phyloP scores from a whole-genome alignment of 2,888 invertebrate genomes.

The Macaria notata region DNA sequence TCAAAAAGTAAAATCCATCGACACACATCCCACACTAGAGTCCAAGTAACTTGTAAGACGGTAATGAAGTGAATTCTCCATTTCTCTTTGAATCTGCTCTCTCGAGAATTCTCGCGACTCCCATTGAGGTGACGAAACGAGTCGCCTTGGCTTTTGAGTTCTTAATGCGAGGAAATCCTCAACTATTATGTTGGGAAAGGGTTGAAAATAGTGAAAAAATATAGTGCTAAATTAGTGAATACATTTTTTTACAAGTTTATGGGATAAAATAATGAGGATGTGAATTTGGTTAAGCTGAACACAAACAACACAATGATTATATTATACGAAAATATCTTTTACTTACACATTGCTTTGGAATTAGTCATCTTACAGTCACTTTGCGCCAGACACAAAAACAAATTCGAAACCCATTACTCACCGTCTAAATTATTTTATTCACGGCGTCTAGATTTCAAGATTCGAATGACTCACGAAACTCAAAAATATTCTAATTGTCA shows the following conservation, averaged over 20 bases:
- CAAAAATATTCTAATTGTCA: neutral
- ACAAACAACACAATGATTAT: too few species aligned
- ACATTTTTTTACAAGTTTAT: too few species aligned
- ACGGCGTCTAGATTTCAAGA: constrained; percentile 23
- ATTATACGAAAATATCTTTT: too few species aligned
- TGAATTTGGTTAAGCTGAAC: neutral
- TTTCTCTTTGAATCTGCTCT: constrained; percentile 58
- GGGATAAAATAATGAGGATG: neutral
- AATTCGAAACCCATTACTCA: constrained; percentile 11
- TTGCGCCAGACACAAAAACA: neutral
- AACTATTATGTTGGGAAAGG: too few species aligned
- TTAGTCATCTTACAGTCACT: constrained; percentile 5
- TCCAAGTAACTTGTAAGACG: constrained; percentile 61
- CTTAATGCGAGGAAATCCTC: constrained; percentile 2
- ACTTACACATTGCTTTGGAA: too few species aligned
- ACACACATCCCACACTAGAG: constrained; percentile 39
- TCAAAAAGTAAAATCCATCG: constrained; percentile 22
- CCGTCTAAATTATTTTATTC: constrained; percentile 19
- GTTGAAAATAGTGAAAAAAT: neutral
- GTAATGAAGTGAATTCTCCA: constrained; percentile 68
- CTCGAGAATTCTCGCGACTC: constrained; percentile 32
- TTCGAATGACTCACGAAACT: constrained; percentile 14
- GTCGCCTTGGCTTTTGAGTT: constrained; percentile 13
- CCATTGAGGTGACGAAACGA: constrained; percentile 30
- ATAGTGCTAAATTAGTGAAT: neutral